Percentiles rank a stretch among this genome's conserved stretches.
Conservation (phyloP, 2,888 invertebrate species). For the Drosophila algonquin region DNA sequence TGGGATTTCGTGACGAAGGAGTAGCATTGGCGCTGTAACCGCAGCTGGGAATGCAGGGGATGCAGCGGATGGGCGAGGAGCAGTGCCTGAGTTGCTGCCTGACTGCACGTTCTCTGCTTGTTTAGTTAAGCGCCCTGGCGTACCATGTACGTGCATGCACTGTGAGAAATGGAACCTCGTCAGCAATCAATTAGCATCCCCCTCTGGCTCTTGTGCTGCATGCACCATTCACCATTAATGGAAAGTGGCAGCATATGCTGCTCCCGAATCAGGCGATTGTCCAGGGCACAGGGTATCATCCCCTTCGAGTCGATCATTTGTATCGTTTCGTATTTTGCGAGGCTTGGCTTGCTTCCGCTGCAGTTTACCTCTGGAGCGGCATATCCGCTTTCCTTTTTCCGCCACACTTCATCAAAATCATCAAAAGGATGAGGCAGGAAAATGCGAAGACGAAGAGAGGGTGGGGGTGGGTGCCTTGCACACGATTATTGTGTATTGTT, state of each 20-base stretch:
- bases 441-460: constrained; percentile 1
- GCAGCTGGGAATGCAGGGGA: constrained; percentile 1
- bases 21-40: constrained; percentile 9
- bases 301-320: background rate
- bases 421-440: constrained; percentile 5
- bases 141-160: constrained; percentile 25
- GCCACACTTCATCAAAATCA: constrained; percentile 42
- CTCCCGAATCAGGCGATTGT: too few species aligned
- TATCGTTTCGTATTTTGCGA: constrained; percentile 15
- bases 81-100: constrained; percentile 20
- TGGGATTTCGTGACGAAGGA: constrained; percentile 35
- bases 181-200: constrained; percentile 38
- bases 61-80: background rate
- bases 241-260: background rate
- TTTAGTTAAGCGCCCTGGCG: constrained; percentile 40
- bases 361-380: constrained; percentile 36
- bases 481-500: constrained; percentile 64
- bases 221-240: background rate
- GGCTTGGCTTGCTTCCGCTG: constrained; percentile 28
- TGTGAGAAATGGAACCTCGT: constrained; percentile 19
- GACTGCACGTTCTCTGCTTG: constrained; percentile 40
- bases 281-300: background rate
- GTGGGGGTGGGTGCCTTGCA: constrained; percentile 14
- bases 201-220: background rate
- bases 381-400: constrained; percentile 50